Conservation (phyloP, 2,113 vertebrate species). For the Indri indri region DNA sequence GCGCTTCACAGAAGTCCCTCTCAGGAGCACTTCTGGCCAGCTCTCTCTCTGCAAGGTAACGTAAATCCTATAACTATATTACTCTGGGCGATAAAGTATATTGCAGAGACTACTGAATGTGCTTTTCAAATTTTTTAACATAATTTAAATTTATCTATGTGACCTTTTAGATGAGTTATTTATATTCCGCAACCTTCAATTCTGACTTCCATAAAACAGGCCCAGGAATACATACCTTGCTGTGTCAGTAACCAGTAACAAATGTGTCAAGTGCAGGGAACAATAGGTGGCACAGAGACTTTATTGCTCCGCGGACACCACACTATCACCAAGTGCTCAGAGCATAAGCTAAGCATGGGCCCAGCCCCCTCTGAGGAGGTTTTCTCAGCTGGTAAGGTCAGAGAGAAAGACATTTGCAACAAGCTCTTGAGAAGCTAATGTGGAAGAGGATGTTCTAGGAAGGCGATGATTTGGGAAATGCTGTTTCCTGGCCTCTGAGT, state of each 20-base stretch:
- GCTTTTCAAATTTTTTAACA: neutral
- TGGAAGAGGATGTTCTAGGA: neutral
- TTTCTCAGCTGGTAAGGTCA: neutral
- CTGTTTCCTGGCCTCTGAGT: neutral
- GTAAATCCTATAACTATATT: neutral
- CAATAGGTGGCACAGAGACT: neutral
- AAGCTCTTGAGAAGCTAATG: neutral
- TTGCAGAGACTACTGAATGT: neutral
- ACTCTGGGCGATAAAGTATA: neutral
- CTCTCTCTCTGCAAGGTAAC: neutral
- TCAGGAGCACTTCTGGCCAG: neutral
- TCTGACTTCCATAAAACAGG: neutral
- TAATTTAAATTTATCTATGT: neutral
- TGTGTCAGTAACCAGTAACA: neutral
- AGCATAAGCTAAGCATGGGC: neutral
- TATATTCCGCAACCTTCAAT: neutral
- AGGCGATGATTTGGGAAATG: accelerated
- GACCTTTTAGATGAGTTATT: neutral
- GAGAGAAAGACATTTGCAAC: neutral
- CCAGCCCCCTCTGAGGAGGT: neutral
- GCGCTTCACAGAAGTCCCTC: neutral
- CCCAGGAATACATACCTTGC: neutral
- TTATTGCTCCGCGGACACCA: neutral
- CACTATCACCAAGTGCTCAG: neutral
- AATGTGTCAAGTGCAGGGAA: neutral